Base-by-base conservation (phyloP, 2,888 invertebrate species). In the Laothoe populi region DNA sequence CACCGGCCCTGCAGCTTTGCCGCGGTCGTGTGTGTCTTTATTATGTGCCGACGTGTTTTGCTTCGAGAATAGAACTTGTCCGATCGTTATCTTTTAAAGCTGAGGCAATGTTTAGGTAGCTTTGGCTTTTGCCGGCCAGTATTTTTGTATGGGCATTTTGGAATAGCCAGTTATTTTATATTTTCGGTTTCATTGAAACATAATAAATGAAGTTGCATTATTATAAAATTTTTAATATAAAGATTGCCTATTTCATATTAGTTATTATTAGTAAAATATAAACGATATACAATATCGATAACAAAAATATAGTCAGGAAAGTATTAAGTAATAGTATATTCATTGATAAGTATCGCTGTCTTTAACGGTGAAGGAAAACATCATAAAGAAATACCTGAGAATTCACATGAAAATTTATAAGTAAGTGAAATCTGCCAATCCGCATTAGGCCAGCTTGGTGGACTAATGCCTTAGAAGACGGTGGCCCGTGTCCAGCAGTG, bases 11-110 rank as follows among this genome's bases (percentile, higher is more conserved):
- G 86, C 87, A 85, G 81, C 86, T 86, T 88, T 80, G 75, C 72
- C 78, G 79, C 74, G 82, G 85, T 86, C 84, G 84, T 86, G 85
- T 86, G 87, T 81, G 77, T 82, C 81, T 84, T 80, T 84, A 79
- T 79, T 73, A 70, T 73, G 66, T 70, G 74, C 77, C 77, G 79
- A 74, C 78, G 65, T 86, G 83, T 87, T 86, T 84, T 84, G 82
- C 78, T 84, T 82, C 70, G 70, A 77, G 80, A 81, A 81, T 81
- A 73, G 74, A 79, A 81, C 75, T 73, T 68, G 70, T 74, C 68
- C 62, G 78, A 81, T 81, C 62, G 77, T 75, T 79, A 78, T 79
- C 78, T 77, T 77, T 75, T 71, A 68, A 67, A 70, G 72, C 73
- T 71, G 65, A 61, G 67, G 66, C 59, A 69, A 69, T 61, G 35